Base-by-base conservation (phyloP, 2,113 vertebrate genomes). In the Anoura caudifer region DNA sequence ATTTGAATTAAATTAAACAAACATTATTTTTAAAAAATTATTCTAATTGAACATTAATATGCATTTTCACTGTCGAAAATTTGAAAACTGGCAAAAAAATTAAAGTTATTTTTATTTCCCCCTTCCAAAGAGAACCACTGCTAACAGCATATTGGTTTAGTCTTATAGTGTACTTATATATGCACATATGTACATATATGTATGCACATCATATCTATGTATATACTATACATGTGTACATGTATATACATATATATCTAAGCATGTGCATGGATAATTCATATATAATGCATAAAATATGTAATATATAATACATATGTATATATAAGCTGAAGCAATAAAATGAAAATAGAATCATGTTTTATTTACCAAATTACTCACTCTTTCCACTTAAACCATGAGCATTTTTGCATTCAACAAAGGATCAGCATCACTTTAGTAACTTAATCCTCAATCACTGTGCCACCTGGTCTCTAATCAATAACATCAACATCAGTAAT, bases 391-490 rank as follows among this genome's bases (percentile, higher is more conserved):
- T 14, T 54, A 28, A 26, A 45, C 43, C 4, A 7, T 24, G 73
- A 41, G 5, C 0, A 2, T 0, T 26, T 41, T 56, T 69, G 5
- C 38, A 13, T 69, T 79, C 36, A 43, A 22, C 26, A 26, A 33
- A 52, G 3, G 24, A 0, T 10, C 31, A 0, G 31, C 7, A 4
- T 22, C 20, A 5, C 69, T 22, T 16, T 7, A 36, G 19, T 5
- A 16, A 31, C 12, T 28, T 6, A 47, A 13, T 17, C 59, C 47
- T 3, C 16, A 0, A 1, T 19, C 5, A 1, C 14, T 0, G 0
- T 3, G 5, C 2, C 16, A 0, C 3, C 31, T 33, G 33, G 11
- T 59, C 38, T 38, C 20, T 19, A 2, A 33, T 15, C 43, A 38
- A 6, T 47, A 3, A 0, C 4, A 5, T 5, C 15, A 5, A 15